Base-by-base conservation (phyloP, 2,888 invertebrate species). In the Myathropa florea region DNA sequence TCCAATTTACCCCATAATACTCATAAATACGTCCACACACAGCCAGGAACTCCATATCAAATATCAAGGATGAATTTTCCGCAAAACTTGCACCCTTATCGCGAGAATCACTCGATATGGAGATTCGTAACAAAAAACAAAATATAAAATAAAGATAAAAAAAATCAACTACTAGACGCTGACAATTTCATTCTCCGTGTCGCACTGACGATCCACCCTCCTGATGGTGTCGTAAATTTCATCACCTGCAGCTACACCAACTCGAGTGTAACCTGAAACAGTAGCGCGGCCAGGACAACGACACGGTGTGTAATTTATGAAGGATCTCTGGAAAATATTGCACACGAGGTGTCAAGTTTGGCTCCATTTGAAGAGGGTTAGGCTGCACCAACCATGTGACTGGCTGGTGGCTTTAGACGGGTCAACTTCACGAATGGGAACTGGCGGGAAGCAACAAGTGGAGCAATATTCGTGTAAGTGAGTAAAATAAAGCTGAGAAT, bases 271-370 rank as follows among this genome's bases (percentile, higher is more conserved):
- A 71, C 23, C 10, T 18, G 36, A 72, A 71, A 55, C 61, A 75
- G 70, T 70, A 75, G 64, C 39, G 70, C 64, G n/a, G 53, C 59
- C 61, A 63, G 67, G 55, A 75, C 28, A 59, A 26, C 71, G 76
- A 68, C 77, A 68, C 57, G 12, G 57, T 36, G 24, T 46, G 82
- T 85, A 78, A 85, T 85, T 85, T 85, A 85, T 85, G 85, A 85
- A 84, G 64, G 73, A 78, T 72, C 68, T 73, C 12, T 59, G 53
- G 30, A 30, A 77, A 78, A 78, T 85, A 73, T 82, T 73, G 64
- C 85, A 82, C 82, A 46, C 46, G 24, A 55, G 33, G 76, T 77
- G 76, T 72, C 85, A 76, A 57, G 85, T 82, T 78, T 53, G 67
- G 60, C 59, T 68, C 33, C 39, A 28, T 14, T 67, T 71, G 71